Evolutionary conservation across 1,140 invertebrate species (phyloP).

Genomic region (Drosophila oshimai): DNA sequence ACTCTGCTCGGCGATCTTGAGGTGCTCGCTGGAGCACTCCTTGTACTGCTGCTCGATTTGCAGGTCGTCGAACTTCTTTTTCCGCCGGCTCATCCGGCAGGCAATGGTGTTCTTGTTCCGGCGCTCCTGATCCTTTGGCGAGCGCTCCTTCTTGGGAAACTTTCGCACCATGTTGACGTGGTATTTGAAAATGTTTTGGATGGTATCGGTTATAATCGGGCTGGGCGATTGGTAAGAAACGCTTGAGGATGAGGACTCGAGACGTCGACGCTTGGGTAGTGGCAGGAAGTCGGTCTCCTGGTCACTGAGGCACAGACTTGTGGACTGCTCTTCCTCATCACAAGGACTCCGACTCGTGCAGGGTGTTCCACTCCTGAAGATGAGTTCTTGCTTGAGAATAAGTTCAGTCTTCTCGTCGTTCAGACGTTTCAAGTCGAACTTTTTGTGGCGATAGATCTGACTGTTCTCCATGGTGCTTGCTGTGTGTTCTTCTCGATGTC

Average conservation of each 20-base stretch:
- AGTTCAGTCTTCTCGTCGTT: constrained; percentile 5
- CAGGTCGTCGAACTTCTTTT: constrained; percentile 70
- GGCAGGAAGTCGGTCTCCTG: constrained; percentile 6
- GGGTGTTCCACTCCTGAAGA: constrained; percentile 29
- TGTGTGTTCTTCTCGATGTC: constrained; percentile 11
- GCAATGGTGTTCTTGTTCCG: constrained; percentile 77
- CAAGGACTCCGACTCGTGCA: not conserved
- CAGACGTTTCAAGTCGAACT: constrained; percentile 60
- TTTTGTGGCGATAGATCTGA: constrained; percentile 68
- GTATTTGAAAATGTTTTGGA: constrained; percentile 72
- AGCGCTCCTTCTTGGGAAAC: constrained; percentile 75
- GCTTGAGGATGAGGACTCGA: constrained; percentile 29
- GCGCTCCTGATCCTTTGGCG: constrained; percentile 74
- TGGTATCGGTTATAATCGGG: constrained; percentile 42
- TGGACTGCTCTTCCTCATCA: constrained; percentile 12
- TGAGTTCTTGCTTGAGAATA: constrained; percentile 36
- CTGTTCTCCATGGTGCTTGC: constrained; percentile 8
- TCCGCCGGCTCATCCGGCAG: constrained; percentile 70
- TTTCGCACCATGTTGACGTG: constrained; percentile 76
- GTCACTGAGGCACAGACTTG: constrained; percentile 45
- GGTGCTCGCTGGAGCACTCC: constrained; percentile 44
- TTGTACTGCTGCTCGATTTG: constrained; percentile 72
- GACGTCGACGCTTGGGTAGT: constrained; percentile 47
- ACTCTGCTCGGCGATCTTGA: constrained; percentile 58
- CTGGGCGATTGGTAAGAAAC: constrained; percentile 24